phyloP scores from a whole-genome alignment of 2,797 vertebrate species.

The Otolemur crassicaudatus region DNA sequence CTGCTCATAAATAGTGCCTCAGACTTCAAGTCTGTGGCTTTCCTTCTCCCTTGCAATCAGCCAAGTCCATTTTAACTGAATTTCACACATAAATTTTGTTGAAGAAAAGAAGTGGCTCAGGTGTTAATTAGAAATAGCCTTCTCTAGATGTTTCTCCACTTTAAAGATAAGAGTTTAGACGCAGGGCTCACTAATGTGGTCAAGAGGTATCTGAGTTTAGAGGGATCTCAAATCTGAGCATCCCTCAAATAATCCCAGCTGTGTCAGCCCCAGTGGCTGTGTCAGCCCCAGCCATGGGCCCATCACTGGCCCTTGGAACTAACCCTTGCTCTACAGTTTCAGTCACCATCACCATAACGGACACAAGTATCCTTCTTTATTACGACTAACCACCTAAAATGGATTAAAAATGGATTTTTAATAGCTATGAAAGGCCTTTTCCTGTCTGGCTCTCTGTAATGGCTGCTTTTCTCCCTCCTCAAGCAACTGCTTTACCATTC shows the following conservation, averaged over 20 bases:
- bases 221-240: not conserved
- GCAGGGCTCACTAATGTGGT: not conserved
- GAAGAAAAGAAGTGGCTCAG: conserved; percentile 3
- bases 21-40: not conserved
- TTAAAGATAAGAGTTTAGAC: not conserved
- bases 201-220: not conserved
- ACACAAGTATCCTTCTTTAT: not conserved
- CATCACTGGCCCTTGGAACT: not conserved
- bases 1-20: not conserved
- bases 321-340: not conserved
- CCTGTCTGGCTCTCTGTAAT: not conserved
- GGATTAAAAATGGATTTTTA: conserved; percentile 30
- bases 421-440: not conserved
- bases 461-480: conserved; percentile 24
- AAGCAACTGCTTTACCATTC: conserved; percentile 18
- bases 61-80: conserved; percentile 30
- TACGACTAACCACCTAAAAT: conserved; percentile 27
- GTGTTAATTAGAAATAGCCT: not conserved
- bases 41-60: conserved; percentile 20
- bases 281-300: not conserved
- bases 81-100: conserved; percentile 37
- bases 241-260: not conserved
- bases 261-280: not conserved
- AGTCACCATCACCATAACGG: not conserved
- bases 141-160: not conserved